These are phyloP conservation scores for Tamandua tetradactyla DNA, from an alignment of 2,797 vertebrate genomes.

Conservation along the genomic window DNA sequence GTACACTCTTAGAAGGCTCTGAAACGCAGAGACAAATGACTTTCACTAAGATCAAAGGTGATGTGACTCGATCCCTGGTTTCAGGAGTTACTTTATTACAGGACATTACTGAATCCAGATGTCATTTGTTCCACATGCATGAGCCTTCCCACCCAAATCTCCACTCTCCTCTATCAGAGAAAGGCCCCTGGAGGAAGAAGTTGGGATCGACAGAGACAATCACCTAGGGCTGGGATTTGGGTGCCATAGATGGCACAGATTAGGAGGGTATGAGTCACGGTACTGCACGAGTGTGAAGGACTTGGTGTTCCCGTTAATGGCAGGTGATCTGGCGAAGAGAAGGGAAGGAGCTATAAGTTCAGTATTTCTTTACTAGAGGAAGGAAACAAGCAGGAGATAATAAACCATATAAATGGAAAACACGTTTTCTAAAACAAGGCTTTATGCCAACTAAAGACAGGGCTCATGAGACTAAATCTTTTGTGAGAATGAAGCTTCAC, in stretches of 20 bases:
- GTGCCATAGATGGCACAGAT: background rate
- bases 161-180: background rate
- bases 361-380: conserved; percentile 60
- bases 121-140: conserved; percentile 5
- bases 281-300: background rate
- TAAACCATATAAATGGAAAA: conserved; percentile 75
- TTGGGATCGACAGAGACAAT: background rate
- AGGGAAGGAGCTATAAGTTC: background rate
- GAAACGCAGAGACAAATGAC: conserved; percentile 53
- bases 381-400: conserved; percentile 66
- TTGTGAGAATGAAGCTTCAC: conserved; percentile 53
- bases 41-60: background rate
- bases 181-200: background rate
- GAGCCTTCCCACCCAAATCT: conserved; percentile 42
- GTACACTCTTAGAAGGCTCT: conserved; percentile 13
- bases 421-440: conserved; percentile 70
- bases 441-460: conserved; percentile 47
- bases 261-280: background rate
- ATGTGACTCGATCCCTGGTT: conserved; percentile 37
- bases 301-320: background rate
- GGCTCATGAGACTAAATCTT: conserved; percentile 62
- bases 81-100: conserved; percentile 52
- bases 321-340: conserved; percentile 48
- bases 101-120: conserved; percentile 61
- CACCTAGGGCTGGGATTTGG: background rate